Evolutionary conservation across 2,113 vertebrate species (phyloP).

Genomic region (Triplophysa dalaica): DNA sequence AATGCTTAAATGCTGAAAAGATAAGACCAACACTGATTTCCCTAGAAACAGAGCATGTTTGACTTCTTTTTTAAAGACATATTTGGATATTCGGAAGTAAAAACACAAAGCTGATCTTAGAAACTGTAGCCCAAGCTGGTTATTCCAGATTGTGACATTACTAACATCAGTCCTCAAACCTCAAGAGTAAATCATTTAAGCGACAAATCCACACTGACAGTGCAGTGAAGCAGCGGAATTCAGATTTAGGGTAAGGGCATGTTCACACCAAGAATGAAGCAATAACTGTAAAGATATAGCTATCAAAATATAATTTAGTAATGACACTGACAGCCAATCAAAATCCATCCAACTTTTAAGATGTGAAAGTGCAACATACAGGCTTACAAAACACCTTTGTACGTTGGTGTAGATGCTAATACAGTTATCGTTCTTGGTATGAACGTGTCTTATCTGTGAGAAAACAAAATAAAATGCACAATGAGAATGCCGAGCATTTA

Average conservation of each 20-base stretch:
- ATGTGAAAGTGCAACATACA: no score
- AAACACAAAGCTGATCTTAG: not conserved
- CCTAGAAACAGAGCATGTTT: not conserved
- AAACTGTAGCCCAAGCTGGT: not conserved
- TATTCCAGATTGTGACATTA: not conserved
- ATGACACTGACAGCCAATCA: no score
- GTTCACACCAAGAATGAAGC: no score
- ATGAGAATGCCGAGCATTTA: constrained; percentile 36
- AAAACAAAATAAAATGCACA: constrained; percentile 9
- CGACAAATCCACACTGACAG: not conserved
- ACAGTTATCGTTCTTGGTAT: no score
- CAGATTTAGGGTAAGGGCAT: not conserved
- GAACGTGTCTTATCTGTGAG: not conserved
- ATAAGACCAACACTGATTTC: not conserved
- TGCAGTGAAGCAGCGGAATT: not conserved
- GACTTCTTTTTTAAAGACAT: not conserved
- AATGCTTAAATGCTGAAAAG: not conserved
- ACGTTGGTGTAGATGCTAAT: not conserved
- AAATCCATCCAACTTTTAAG: no score
- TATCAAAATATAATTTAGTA: no score
- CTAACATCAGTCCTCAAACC: no score
- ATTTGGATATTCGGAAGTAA: not conserved
- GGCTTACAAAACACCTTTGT: no score
- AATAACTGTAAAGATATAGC: no score
- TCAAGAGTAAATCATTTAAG: no score